A percentile compares a stretch with the other conserved stretches of the same genome.
phyloP scores from a whole-genome alignment of 2,113 vertebrate species.

The Motacilla alba region DNA sequence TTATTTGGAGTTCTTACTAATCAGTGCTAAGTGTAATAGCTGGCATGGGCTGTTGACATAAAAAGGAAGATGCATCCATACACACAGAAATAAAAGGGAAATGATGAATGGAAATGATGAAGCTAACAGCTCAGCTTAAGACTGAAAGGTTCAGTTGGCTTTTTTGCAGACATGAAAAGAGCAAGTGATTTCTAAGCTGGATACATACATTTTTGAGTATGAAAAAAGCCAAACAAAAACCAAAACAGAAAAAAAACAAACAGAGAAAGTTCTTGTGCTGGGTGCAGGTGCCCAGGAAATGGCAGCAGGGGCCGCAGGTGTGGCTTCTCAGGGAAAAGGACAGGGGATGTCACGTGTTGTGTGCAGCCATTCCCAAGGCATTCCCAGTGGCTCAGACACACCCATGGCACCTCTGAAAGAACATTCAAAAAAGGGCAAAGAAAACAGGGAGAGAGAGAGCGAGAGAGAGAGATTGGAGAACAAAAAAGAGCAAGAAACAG shows the following conservation, averaged over 20 bases:
- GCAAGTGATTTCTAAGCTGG: background rate
- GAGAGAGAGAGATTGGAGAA: background rate
- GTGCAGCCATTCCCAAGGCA: background rate
- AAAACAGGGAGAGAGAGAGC: background rate
- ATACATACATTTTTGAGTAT: background rate
- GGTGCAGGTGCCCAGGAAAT: background rate
- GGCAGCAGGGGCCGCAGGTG: no score
- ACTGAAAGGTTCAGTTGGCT: background rate
- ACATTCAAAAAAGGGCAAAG: background rate
- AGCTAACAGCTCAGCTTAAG: background rate
- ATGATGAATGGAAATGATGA: background rate
- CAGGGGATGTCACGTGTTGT: accelerated
- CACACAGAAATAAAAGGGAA: background rate
- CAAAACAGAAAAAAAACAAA: background rate
- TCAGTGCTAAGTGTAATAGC: background rate
- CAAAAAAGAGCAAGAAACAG: background rate
- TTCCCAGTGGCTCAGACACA: no score
- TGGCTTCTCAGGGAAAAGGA: background rate
- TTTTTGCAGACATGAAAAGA: background rate
- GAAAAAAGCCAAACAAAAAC: background rate
- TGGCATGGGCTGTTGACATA: background rate
- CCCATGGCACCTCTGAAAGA: accelerated
- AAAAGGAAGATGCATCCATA: background rate
- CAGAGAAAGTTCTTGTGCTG: background rate
- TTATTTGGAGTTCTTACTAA: background rate